These are phyloP conservation scores for Rhopilema esculentum DNA, from an alignment of 30 jellyfish, hydroid and myxozoan genomes.

Conservation along the genomic window DNA sequence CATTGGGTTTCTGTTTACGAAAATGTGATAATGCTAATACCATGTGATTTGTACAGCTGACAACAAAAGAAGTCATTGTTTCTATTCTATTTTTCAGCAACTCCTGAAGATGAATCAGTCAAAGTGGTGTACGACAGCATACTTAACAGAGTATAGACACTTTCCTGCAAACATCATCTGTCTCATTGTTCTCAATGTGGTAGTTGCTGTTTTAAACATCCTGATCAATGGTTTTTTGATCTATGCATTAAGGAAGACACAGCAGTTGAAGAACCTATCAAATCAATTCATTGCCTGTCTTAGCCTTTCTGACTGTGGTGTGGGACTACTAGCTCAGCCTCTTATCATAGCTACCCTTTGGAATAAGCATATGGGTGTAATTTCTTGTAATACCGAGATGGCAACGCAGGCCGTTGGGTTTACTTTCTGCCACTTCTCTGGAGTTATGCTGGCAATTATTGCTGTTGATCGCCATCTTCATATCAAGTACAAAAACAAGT, in stretches of 20 bases:
- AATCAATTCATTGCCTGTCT: not conserved
- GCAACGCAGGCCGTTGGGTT: not conserved
- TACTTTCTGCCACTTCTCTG: not conserved
- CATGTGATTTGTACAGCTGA: not conserved
- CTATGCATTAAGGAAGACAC: not conserved
- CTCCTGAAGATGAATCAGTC: not conserved
- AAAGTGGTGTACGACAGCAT: not conserved
- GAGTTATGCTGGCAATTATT: not conserved
- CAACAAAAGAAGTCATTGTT: not conserved
- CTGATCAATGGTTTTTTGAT: constrained; percentile 8
- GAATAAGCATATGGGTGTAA: not conserved
- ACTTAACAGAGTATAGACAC: not conserved
- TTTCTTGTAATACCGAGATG: not conserved
- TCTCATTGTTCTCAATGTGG: not conserved
- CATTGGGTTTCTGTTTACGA: too few relatives aligned
- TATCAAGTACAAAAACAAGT: not conserved
- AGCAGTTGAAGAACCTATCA: constrained; percentile 3
- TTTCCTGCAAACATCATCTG: not conserved
- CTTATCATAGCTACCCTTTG: not conserved
- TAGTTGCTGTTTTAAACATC: constrained; percentile 3
- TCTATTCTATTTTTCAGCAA: not conserved
- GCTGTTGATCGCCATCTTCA: not conserved
- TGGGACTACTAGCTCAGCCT: constrained; percentile 9
- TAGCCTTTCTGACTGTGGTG: constrained; percentile 2
- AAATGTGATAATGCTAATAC: too few relatives aligned